Base-by-base conservation (phyloP, 2,113 vertebrate species). In the Pleuronectes platessa region DNA sequence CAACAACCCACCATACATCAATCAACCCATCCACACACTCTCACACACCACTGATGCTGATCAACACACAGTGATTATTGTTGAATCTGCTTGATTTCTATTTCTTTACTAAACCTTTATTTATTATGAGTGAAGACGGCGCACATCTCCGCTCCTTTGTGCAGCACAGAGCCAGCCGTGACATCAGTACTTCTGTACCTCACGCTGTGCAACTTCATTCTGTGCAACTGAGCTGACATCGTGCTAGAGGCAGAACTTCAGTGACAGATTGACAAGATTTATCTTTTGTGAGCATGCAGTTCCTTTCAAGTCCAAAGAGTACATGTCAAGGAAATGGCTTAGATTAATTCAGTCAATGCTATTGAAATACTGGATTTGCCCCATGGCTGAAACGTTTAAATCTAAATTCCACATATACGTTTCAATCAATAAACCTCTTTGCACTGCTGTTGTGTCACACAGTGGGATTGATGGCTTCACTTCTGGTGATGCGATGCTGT, bases 311-410 rank as follows among this genome's bases (percentile, higher is more conserved):
- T 60, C 54, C 58, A 82, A 77, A 82, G 21, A 10, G 61, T 62
- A 47, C 5, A 73, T 51, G 51, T 78, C 61, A 74, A 85, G 87
- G 88, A 89, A 90, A 84, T 79, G 23, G 58, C 63, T 35, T 5
- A 20, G 69, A 74, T 76, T 84, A 82, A 90, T 84, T 71, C 27
- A 83, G 86, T 90, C 55, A 82, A 14, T 35, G 45, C 23, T 61
- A 42, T 82, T 69, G 83, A 74, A 66, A n/a, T 74, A 86, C 85
- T 88, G 66, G n/a, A 86, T 90, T 90, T 89, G 27, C 26, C 65
- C 21, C 31, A 4, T 37, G 49, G 55, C 51, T 79, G 66, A 83
- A 79, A 70, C 68, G 65, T 88, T 87, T 81, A 72, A 35, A 86
- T 71, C 15, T 71, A 73, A 74, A 85, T 83, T 79, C 37, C 67